Percentiles rank a stretch among this genome's conserved stretches.
phyloP scores from a whole-genome alignment of 2,888 invertebrate species.

The Tetragnatha montana region DNA sequence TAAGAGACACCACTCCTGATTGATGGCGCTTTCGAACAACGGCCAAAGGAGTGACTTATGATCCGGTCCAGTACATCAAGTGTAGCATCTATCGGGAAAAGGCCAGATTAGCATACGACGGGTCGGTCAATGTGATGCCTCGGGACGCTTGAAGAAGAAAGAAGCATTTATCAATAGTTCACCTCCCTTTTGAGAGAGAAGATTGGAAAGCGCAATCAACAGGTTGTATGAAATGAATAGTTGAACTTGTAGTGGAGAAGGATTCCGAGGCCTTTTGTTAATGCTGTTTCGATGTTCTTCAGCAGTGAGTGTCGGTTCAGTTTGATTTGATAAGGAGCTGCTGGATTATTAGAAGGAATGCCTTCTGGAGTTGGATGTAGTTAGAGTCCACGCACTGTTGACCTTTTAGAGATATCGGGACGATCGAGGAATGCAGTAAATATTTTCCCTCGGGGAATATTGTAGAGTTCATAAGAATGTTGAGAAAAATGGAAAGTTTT shows the following conservation, averaged over 20 bases:
- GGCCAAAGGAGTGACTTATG: conserved; percentile 58
- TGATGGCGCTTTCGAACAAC: conserved; percentile 30
- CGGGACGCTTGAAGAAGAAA: not conserved
- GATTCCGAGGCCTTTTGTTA: not conserved
- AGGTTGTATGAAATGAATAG: not conserved
- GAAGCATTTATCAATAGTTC: conserved; percentile 59
- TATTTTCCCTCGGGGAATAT: no score
- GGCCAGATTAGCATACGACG: conserved; percentile 48
- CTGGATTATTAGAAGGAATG: no score
- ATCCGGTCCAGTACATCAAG: conserved; percentile 17
- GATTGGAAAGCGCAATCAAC: not conserved
- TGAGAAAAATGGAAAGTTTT: no score
- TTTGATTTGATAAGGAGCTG: not conserved
- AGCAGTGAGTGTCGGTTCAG: no score
- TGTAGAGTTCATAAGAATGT: no score
- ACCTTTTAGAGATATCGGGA: no score
- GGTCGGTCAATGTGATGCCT: conserved; percentile 40
- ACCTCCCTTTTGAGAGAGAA: not conserved
- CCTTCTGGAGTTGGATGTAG: no score
- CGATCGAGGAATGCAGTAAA: no score
- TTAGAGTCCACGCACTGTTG: no score
- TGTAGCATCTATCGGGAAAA: conserved; percentile 24
- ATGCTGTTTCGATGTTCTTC: no score
- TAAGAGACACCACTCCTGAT: conserved; percentile 30
- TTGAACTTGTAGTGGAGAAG: not conserved